These are phyloP conservation scores for Crenichthys baileyi DNA, from an alignment of 2,797 vertebrate genomes.

Conservation along the genomic window DNA sequence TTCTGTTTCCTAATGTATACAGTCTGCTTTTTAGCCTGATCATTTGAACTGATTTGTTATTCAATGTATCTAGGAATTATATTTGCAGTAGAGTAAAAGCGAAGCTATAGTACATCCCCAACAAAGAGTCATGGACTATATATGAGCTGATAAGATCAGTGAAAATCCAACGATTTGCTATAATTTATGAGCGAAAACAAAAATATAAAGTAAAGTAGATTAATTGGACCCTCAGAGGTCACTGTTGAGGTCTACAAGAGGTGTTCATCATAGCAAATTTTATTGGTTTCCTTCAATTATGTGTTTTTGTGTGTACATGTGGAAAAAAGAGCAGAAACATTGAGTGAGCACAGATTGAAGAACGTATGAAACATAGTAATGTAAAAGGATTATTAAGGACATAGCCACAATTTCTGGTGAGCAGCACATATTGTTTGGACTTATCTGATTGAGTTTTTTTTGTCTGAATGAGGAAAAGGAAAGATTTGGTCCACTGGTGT, in stretches of 20 bases:
- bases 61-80: neutral
- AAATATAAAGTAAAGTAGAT: constrained; percentile 62
- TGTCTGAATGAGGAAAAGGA: constrained; percentile 47
- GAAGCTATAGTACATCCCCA: no score
- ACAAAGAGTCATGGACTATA: constrained; percentile 18
- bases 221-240: constrained; percentile 72
- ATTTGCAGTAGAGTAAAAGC: no score
- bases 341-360: constrained; percentile 12
- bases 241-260: constrained; percentile 68
- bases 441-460: constrained; percentile 36
- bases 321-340: constrained; percentile 16
- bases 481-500: constrained; percentile 54
- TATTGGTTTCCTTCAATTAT: constrained; percentile 68
- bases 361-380: constrained; percentile 27
- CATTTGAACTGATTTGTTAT: constrained; percentile 6
- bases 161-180: constrained; percentile 45
- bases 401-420: constrained; percentile 38
- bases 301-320: constrained; percentile 30
- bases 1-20: neutral
- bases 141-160: constrained; percentile 26
- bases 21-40: neutral
- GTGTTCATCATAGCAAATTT: constrained; percentile 68
- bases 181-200: constrained; percentile 70
- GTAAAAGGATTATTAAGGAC: constrained; percentile 5
- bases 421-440: constrained; percentile 42